phyloP scores from a whole-genome alignment of 2,888 invertebrate species.

The Cantharis rustica region DNA sequence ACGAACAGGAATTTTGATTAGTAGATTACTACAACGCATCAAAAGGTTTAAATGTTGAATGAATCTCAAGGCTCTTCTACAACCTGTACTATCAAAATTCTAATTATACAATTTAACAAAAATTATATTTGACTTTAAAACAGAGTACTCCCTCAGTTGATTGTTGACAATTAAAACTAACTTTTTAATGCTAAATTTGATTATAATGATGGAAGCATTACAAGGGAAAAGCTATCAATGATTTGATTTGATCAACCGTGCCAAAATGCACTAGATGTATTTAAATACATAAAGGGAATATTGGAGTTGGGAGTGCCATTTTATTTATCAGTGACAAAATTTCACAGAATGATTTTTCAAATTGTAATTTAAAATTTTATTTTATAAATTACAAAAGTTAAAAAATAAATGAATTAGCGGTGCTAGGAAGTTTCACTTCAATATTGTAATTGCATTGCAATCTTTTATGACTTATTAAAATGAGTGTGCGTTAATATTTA shows the following conservation, averaged over 20 bases:
- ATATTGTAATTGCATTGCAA: neutral
- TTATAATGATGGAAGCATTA: too few species aligned
- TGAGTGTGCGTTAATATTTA: neutral
- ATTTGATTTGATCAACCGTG: neutral
- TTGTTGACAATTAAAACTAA: too few species aligned
- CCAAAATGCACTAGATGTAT: neutral
- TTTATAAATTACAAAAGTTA: neutral
- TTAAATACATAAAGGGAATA: too few species aligned
- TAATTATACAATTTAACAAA: too few species aligned
- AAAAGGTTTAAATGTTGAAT: too few species aligned
- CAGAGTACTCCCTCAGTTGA: too few species aligned
- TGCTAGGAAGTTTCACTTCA: neutral
- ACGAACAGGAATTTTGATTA: too few species aligned
- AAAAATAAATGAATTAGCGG: neutral
- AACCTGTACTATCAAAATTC: too few species aligned
- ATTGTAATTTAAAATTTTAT: neutral
- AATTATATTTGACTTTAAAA: too few species aligned
- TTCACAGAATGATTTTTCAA: neutral
- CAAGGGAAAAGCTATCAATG: too few species aligned
- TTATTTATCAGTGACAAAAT: neutral
- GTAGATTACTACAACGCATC: too few species aligned
- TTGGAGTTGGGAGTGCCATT: neutral
- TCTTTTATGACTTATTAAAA: neutral
- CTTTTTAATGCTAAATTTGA: too few species aligned
- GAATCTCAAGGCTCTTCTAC: neutral